phyloP scores from a whole-genome alignment of 2,888 invertebrate genomes.

The Byasa hedistus region DNA sequence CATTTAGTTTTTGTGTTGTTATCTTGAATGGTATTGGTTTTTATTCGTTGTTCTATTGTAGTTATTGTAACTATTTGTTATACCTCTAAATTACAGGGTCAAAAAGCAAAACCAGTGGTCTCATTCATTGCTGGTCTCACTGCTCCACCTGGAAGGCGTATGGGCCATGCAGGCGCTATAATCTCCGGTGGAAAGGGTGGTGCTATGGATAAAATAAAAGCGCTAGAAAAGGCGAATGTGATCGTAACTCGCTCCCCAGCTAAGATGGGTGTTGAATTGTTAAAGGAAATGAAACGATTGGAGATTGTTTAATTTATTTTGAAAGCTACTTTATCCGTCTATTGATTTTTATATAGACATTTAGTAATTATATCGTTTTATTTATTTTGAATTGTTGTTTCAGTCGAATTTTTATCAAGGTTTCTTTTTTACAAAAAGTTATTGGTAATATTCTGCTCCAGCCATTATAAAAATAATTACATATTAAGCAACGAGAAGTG shows the following conservation, averaged over 20 bases:
- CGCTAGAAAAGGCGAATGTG: constrained; percentile 95
- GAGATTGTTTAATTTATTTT: constrained; percentile 76
- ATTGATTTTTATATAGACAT: constrained; percentile 56
- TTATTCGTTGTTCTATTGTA: neutral
- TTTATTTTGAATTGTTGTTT: constrained; percentile 62
- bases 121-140: constrained; percentile 99
- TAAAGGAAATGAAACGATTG: constrained; percentile 93
- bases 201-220: constrained; percentile 98
- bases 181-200: constrained; percentile 99
- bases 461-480: constrained; percentile 5
- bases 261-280: constrained; percentile 94
- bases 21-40: neutral
- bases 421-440: constrained; percentile 7
- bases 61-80: neutral
- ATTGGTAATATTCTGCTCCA: constrained; percentile 16
- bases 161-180: constrained; percentile 99
- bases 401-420: constrained; percentile 24
- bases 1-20: neutral
- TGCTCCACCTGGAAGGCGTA: constrained; percentile 97
- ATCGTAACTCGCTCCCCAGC: constrained; percentile 97
- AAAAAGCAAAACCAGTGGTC: constrained; percentile 97
- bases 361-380: constrained; percentile 64
- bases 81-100: constrained; percentile 81
- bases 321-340: constrained; percentile 1
- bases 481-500: neutral